These are phyloP conservation scores for Drosophila algonquin DNA, from an alignment of 2,888 invertebrate species.

Conservation along the genomic window DNA sequence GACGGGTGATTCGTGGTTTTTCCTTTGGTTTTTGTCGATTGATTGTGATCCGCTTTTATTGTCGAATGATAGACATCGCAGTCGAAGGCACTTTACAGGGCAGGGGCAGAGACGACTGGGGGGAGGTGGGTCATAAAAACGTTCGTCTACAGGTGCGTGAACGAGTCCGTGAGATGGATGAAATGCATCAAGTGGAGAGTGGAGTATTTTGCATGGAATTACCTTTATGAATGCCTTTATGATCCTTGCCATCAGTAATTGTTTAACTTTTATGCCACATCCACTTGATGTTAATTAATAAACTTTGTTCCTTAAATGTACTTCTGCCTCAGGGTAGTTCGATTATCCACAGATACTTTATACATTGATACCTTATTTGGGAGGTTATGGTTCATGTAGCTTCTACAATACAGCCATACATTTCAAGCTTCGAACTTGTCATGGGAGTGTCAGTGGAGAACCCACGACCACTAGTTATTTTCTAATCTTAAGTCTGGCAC, in stretches of 20 bases:
- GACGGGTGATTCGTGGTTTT: neutral
- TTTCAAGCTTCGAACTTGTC: too few relatives aligned
- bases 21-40: slow-evolving; percentile 53
- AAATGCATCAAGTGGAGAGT: neutral
- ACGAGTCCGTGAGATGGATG: too few relatives aligned
- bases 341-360: neutral
- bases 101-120: neutral
- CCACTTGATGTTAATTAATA: neutral
- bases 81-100: neutral
- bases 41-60: slow-evolving; percentile 64
- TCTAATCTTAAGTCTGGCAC: too few relatives aligned
- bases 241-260: neutral
- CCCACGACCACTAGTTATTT: too few relatives aligned
- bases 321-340: neutral
- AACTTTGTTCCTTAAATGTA: neutral
- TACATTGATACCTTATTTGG: too few relatives aligned
- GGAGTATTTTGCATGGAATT: slow-evolving; percentile 6
- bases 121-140: slow-evolving; percentile 20
- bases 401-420: too few relatives aligned
- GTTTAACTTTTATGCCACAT: neutral
- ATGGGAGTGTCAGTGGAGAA: too few relatives aligned
- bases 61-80: slow-evolving; percentile 30
- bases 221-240: slow-evolving; percentile 1
- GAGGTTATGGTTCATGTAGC: too few relatives aligned
- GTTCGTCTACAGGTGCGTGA: neutral